Base-by-base conservation (phyloP, 2,888 invertebrate genomes). In the Monoplex corrugatus region DNA sequence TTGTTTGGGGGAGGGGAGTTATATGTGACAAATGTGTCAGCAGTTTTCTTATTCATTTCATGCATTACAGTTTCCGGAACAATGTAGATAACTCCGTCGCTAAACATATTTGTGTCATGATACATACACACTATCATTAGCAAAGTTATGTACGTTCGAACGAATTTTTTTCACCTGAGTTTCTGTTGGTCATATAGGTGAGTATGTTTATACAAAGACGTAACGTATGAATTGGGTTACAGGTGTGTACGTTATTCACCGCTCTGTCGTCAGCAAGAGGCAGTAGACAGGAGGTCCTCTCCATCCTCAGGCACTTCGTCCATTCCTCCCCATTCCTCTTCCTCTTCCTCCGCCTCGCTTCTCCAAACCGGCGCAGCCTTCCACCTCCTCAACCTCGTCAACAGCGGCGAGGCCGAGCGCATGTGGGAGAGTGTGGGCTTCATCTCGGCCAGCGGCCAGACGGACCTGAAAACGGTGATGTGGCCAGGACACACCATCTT, bases 401-500 rank as follows among this genome's bases (percentile, higher is more conserved):
- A 40, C 23, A 44, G 89, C n/a, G 88, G 89, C 23, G 89, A 86
- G 10, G 87, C 13, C 0, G 84, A 38, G 2, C 86, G 89, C 0
- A 40, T 89, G 16, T 95, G 95, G 95, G 91, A 91, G n/a, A 89
- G 87, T 13, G 93, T 95, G 2, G 95, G 95, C 10, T 92, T 91
- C 87, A 92, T 94, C 82, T 88, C 90, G 19, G 85, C 90, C 32
- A 93, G 91, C 45, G 91, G 93, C 50, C 89, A 91, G 13, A 89
- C 92, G 23, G 97, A 97, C 91, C 96, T 98, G 91, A 98, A 98
- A 94, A 98, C 98, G 2, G 98, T 98, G 92, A 97, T 98, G 38
- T 98, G 98, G 98, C 98, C 98, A 1, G 98, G 98, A 0, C 98
- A 98, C 28, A 97, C 98, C 1, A 92, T 95, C 92, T 97, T 98